Percentiles rank a stretch among this genome's conserved stretches.
Conservation (phyloP, 2,113 vertebrate genomes). For the Mormyrus iriodes region DNA sequence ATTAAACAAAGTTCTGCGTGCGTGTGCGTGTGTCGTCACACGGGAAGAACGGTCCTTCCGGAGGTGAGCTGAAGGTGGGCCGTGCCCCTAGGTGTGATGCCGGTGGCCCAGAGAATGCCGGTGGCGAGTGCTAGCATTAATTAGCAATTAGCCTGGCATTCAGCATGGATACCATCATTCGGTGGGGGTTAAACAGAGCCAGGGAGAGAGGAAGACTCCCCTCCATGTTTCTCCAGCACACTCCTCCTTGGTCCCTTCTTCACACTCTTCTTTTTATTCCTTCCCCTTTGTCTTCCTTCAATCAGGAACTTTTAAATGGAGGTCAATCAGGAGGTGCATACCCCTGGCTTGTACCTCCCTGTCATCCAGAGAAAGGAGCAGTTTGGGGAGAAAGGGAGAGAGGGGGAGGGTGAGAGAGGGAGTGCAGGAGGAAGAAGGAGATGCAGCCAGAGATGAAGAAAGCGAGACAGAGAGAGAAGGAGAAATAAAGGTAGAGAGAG, state of each 20-base stretch:
- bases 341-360: neutral
- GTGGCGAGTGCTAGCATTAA: neutral
- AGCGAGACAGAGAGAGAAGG: too few species aligned
- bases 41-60: neutral
- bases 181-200: neutral
- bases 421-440: neutral
- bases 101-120: neutral
- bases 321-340: neutral
- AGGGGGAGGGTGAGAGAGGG: neutral
- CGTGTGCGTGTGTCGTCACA: neutral
- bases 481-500: too few species aligned
- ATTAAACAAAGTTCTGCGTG: neutral
- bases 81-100: neutral
- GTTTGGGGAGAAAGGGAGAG: neutral
- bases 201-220: neutral
- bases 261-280: neutral
- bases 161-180: neutral
- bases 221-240: neutral
- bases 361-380: neutral
- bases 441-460: too few species aligned
- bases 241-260: neutral
- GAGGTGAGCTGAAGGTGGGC: neutral
- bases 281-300: neutral
- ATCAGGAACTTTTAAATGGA: neutral
- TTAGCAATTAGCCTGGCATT: neutral